phyloP scores from a whole-genome alignment of 2,113 vertebrate species.

The Bubalus kerabau region DNA sequence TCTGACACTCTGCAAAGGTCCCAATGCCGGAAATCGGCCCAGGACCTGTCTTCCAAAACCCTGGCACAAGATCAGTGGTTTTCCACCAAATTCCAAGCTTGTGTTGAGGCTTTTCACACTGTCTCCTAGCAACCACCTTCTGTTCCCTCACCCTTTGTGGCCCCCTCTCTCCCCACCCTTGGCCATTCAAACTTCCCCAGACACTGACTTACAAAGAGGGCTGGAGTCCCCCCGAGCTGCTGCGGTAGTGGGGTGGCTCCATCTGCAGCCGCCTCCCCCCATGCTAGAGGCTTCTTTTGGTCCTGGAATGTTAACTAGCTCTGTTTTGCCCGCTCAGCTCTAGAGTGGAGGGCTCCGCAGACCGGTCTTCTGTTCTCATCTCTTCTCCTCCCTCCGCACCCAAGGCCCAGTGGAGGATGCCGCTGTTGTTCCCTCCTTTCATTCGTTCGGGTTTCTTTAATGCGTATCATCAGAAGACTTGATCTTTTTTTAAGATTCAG shows the following conservation, averaged over 20 bases:
- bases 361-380: not conserved
- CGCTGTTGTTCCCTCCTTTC: not conserved
- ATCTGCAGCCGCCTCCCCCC: not conserved
- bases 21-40: slow-evolving; percentile 48
- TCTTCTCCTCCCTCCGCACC: not conserved
- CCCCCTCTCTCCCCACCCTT: slow-evolving; percentile 53
- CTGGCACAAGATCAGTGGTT: slow-evolving; percentile 66
- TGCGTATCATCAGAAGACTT: not conserved
- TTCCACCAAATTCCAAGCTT: slow-evolving; percentile 60
- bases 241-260: not conserved
- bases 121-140: slow-evolving; percentile 74
- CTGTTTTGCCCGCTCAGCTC: not conserved
- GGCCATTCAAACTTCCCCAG: slow-evolving; percentile 61
- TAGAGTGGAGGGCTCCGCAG: not conserved
- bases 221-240: not conserved
- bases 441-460: not conserved
- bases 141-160: slow-evolving; percentile 59
- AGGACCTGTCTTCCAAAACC: slow-evolving; percentile 48
- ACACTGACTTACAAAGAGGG: slow-evolving; percentile 53
- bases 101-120: slow-evolving; percentile 62
- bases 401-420: not conserved
- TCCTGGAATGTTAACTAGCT: not conserved
- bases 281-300: not conserved
- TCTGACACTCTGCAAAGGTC: not conserved
- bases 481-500: not conserved